Percentiles rank a stretch among this genome's conserved stretches.
Conservation (phyloP, 1,140 invertebrate species). For the Chironomus tepperi region DNA sequence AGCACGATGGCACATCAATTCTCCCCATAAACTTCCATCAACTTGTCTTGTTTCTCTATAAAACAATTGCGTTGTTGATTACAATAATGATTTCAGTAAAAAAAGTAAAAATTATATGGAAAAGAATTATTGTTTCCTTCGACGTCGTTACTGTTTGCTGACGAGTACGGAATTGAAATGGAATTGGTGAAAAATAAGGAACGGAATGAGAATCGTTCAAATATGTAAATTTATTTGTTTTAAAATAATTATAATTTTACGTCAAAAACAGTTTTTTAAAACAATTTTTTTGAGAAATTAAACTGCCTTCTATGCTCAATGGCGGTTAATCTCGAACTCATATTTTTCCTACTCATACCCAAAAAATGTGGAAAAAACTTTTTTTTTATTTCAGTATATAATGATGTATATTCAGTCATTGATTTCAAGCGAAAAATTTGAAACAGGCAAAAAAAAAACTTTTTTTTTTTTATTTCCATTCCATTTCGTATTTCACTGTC, state of each 20-base stretch:
- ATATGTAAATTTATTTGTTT: constrained; percentile 24
- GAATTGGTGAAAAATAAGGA: not conserved
- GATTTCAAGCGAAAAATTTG: constrained; percentile 4
- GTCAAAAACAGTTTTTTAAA: constrained; percentile 15
- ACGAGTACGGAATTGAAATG: not conserved
- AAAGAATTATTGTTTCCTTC: not conserved
- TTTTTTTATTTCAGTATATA: too few species aligned
- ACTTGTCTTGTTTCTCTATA: not conserved
- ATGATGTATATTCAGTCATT: constrained; percentile 9
- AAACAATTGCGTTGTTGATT: constrained; percentile 22
- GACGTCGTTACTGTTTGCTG: not conserved
- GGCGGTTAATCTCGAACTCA: not conserved
- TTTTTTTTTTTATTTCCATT: not conserved
- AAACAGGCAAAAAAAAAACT: not conserved
- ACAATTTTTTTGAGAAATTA: too few species aligned
- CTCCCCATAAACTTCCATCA: not conserved
- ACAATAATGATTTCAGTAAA: constrained; percentile 17
- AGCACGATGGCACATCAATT: not conserved
- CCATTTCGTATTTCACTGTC: not conserved
- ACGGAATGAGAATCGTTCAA: not conserved
- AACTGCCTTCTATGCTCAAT: not conserved
- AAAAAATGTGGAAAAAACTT: not conserved
- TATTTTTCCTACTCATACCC: not conserved
- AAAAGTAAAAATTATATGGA: not conserved
- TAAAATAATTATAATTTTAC: constrained; percentile 22